Evolutionary conservation across 1,140 invertebrate genomes (phyloP), one percentile per base, ranked within the genome.

Genomic region (Euura saliciscinereae): DNA sequence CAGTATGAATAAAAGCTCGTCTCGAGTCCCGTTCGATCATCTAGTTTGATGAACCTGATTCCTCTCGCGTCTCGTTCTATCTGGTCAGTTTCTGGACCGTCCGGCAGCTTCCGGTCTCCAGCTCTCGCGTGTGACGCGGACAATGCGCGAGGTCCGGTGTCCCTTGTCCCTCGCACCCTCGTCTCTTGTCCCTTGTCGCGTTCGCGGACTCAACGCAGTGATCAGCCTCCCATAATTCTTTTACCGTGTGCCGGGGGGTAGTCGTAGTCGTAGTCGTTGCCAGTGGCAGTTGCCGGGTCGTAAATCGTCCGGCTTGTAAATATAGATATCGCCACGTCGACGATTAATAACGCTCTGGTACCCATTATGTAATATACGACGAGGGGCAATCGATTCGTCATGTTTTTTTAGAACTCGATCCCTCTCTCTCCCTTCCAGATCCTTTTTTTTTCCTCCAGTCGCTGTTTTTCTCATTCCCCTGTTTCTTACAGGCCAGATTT

Each of bases 301-400:
- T 59, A 59, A 59, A 59, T 59, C 51, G 8, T 59, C 51, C 3
- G 3, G 51, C 51, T 59, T 59, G 51, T 59, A 59, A 59, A 59
- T 59, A 59, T n/a, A 59, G 51, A 59, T 59, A 59, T 59, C 51
- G 51, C 51, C 51, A 59, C 51, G 6, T n/a, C 51, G 51, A 59
- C 51, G 51, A 59, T 59, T 59, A 59, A 59, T 59, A 59, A 59
- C 51, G 51, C 51, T n/a, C 51, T 59, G 8, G 51, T 59, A 59
- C 51, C 51, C 51, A 59, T 59, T 59, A 59, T 59, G 51, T 59
- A 59, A 59, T 59, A n/a, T 59, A 59, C 51, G 51, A 8, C 51
- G 51, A n/a, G 2, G 10, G 51, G 8, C 51, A 8, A 8, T 59
- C 51, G 51, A 59, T 59, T n/a, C 51, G 51, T 7, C 6, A 6